These are phyloP conservation scores for Heliconius ethilla DNA, from an alignment of 2,888 invertebrate species.

Conservation along the genomic window DNA sequence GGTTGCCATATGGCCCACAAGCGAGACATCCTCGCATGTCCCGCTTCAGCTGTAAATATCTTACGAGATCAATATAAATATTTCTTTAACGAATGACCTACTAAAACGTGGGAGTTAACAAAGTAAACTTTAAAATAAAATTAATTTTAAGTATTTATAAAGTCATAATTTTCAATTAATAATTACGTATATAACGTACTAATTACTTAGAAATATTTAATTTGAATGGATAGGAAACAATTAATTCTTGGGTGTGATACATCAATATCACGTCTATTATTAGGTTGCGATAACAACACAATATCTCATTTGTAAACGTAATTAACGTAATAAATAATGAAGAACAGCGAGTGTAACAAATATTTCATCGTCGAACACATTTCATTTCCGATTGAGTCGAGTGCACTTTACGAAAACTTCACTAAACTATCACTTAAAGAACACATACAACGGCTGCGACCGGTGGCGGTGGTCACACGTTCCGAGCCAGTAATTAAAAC, in stretches of 20 bases:
- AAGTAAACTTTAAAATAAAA: background rate
- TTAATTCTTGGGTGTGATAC: conserved; percentile 18
- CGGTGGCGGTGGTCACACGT: conserved; percentile 23
- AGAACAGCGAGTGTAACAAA: background rate
- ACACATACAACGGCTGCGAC: conserved; percentile 39
- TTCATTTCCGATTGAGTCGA: conserved; percentile 24
- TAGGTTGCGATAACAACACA: conserved; percentile 28
- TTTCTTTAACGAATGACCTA: conserved; percentile 48
- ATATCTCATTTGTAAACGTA: conserved; percentile 30
- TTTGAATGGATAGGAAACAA: conserved; percentile 11
- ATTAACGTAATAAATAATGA: conserved; percentile 11
- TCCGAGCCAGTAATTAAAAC: conserved; percentile 13
- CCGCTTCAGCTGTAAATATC: conserved; percentile 58
- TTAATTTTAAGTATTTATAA: background rate
- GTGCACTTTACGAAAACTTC: conserved; percentile 30
- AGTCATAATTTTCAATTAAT: background rate
- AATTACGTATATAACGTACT: background rate
- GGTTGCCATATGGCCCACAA: conserved; percentile 77
- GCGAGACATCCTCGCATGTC: conserved; percentile 71
- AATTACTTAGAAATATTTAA: background rate
- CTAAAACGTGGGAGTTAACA: background rate
- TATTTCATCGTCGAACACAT: conserved; percentile 40
- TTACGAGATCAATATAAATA: conserved; percentile 53
- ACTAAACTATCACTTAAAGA: conserved; percentile 33
- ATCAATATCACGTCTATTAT: conserved; percentile 30